phyloP scores from a whole-genome alignment of 2,797 vertebrate genomes.

The Poeciliopsis presidionis region DNA sequence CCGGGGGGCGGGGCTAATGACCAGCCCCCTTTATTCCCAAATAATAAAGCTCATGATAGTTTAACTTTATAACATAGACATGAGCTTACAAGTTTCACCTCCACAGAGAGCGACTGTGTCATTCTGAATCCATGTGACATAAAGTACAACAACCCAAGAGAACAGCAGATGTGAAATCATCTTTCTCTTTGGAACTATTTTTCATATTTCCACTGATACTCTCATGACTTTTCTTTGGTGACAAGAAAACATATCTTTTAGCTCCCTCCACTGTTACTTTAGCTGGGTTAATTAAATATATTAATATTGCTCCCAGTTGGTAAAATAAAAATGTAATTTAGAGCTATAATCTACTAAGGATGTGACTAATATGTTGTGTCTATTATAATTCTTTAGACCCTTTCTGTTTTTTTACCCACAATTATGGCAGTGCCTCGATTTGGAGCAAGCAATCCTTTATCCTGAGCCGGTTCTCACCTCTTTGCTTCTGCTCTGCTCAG shows the following conservation, averaged over 20 bases:
- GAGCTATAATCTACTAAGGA: background rate
- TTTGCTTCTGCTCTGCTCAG: slow-evolving; percentile 1
- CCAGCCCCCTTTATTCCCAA: too few relatives aligned
- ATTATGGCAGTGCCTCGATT: background rate
- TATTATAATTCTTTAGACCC: too few relatives aligned
- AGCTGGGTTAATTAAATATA: background rate
- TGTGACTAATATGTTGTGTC: background rate
- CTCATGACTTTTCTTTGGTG: background rate
- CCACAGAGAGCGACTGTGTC: too few relatives aligned
- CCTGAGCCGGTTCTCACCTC: background rate
- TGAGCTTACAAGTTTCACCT: too few relatives aligned
- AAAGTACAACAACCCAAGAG: too few relatives aligned
- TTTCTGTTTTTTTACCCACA: background rate
- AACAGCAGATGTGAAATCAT: background rate
- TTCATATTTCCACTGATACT: background rate
- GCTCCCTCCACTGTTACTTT: background rate
- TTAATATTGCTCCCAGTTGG: background rate
- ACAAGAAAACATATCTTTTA: background rate
- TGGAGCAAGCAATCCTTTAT: background rate
- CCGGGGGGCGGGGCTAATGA: too few relatives aligned
- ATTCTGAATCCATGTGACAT: too few relatives aligned
- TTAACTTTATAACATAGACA: too few relatives aligned
- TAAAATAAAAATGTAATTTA: background rate
- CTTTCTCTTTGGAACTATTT: background rate
- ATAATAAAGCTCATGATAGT: too few relatives aligned